These are phyloP conservation scores for Drosophila phalerata DNA, from an alignment of 2,888 invertebrate species.

Conservation along the genomic window DNA sequence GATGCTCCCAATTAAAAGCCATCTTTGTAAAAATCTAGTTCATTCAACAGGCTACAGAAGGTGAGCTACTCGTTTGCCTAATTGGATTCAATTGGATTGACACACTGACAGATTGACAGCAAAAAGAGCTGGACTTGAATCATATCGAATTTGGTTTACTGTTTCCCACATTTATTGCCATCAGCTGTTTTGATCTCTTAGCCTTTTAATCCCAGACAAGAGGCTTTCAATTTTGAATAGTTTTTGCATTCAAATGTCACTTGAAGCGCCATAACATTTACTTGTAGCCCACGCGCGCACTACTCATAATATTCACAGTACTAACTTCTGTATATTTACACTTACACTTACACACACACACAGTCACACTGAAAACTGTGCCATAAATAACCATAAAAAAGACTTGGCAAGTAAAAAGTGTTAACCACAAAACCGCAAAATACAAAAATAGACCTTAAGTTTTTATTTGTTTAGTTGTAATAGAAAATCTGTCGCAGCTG, in stretches of 20 bases:
- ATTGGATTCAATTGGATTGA: conserved; percentile 22
- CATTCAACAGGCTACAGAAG: not conserved
- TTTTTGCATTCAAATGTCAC: conserved; percentile 48
- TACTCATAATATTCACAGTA: conserved; percentile 21
- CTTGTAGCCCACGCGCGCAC: conserved; percentile 52
- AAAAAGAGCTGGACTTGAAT: conserved; percentile 4
- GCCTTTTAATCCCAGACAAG: conserved; percentile 43
- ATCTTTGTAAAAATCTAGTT: not conserved
- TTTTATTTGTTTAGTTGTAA: conserved; percentile 50
- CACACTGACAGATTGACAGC: conserved; percentile 26
- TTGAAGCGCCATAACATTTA: conserved; percentile 58
- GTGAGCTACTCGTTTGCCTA: conserved; percentile 10
- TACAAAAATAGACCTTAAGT: conserved; percentile 57
- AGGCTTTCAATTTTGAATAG: conserved; percentile 41
- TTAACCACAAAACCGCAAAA: conserved; percentile 65
- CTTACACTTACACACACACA: conserved; percentile 14
- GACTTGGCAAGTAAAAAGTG: conserved; percentile 43
- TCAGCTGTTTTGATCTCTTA: conserved; percentile 32
- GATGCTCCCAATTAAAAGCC: too few species aligned
- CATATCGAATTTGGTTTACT: conserved; percentile 8
- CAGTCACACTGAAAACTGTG: conserved; percentile 46
- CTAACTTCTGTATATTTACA: conserved; percentile 24
- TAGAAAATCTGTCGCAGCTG: conserved; percentile 29
- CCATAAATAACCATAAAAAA: conserved; percentile 61
- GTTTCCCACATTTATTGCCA: conserved; percentile 30